Conservation (phyloP, 2,113 vertebrate species). For the Glareola pratincola region DNA sequence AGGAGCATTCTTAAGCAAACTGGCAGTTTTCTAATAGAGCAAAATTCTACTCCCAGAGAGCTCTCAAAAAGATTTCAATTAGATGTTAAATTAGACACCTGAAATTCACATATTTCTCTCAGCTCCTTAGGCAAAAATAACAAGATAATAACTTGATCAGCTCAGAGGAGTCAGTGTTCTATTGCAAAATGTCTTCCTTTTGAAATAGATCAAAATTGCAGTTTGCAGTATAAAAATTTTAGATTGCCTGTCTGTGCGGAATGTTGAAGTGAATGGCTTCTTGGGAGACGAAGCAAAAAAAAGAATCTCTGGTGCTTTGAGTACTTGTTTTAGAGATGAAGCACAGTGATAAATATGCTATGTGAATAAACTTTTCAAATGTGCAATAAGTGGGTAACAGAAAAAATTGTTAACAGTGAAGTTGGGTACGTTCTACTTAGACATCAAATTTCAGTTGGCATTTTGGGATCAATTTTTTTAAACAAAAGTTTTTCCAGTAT, state of each 20-base stretch:
- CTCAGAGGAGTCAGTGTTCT: slow-evolving; percentile 39
- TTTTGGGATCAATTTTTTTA: background rate
- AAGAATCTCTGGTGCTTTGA: background rate
- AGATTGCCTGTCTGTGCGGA: background rate
- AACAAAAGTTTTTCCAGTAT: background rate
- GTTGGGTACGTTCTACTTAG: background rate
- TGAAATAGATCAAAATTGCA: slow-evolving; percentile 64
- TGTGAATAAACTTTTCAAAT: slow-evolving; percentile 1
- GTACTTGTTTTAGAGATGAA: background rate
- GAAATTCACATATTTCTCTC: slow-evolving; percentile 70
- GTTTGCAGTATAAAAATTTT: slow-evolving; percentile 18
- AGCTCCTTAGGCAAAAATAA: slow-evolving; percentile 74
- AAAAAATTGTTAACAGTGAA: background rate
- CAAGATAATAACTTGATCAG: slow-evolving; percentile 72
- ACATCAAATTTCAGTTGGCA: background rate
- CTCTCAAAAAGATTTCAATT: slow-evolving; percentile 70
- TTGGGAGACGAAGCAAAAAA: slow-evolving; percentile 10
- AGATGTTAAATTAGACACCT: slow-evolving; percentile 76
- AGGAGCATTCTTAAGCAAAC: slow-evolving; percentile 67
- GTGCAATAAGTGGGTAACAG: background rate
- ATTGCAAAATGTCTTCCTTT: slow-evolving; percentile 37
- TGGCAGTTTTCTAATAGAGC: slow-evolving; percentile 58
- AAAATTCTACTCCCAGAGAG: slow-evolving; percentile 64
- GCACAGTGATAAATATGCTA: background rate
- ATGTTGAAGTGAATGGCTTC: slow-evolving; percentile 1